Conservation (phyloP, 2,888 invertebrate species). For the Heliothis peltigera region DNA sequence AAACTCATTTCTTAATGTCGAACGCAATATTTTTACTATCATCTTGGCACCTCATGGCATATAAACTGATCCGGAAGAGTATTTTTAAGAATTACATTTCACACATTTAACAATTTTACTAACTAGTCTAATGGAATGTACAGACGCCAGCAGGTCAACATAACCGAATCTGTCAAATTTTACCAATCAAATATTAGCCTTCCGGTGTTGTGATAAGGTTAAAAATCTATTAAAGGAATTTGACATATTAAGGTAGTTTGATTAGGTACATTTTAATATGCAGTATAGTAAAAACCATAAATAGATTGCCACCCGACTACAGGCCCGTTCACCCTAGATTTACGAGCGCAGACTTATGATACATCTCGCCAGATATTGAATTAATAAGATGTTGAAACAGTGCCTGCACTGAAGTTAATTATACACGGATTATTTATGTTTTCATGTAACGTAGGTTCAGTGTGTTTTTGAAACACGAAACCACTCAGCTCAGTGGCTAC, state of each 20-base stretch:
- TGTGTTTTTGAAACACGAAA: conserved; percentile 3
- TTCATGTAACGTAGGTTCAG: conserved; percentile 1
- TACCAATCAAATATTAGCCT: too few relatives aligned
- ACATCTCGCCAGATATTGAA: conserved; percentile 51
- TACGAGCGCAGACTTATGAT: conserved; percentile 46
- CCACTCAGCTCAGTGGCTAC: not conserved
- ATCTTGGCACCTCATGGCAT: too few relatives aligned
- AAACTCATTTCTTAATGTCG: not conserved
- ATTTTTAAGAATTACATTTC: too few relatives aligned
- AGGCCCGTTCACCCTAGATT: conserved; percentile 24
- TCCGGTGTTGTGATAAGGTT: too few relatives aligned
- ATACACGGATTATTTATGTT: conserved; percentile 44
- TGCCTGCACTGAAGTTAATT: conserved; percentile 43
- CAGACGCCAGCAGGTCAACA: too few relatives aligned
- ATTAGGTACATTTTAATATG: too few relatives aligned
- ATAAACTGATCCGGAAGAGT: too few relatives aligned
- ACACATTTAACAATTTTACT: too few relatives aligned
- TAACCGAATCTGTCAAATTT: too few relatives aligned
- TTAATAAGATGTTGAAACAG: conserved; percentile 59
- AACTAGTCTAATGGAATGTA: too few relatives aligned
- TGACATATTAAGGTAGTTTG: too few relatives aligned
- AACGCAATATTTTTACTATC: not conserved
- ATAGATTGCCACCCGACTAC: conserved; percentile 18
- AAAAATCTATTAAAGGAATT: too few relatives aligned
- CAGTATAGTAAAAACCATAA: conserved; percentile 3